Base-by-base conservation (phyloP, 2,113 vertebrate species). In the Salvelinus alpinus region DNA sequence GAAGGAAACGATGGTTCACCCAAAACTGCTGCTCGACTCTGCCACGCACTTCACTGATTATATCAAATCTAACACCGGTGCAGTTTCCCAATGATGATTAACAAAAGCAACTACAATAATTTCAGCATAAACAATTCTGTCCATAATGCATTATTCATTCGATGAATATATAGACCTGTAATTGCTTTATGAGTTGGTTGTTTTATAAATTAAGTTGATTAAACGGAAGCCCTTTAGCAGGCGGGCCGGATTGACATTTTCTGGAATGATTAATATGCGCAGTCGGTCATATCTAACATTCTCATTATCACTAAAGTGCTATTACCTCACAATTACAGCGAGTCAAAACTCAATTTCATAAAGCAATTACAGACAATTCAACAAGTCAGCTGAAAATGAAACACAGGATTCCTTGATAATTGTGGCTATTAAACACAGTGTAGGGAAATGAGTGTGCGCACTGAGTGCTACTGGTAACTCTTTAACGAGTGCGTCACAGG, bases 161-260 rank as follows among this genome's bases (percentile, higher is more conserved):
- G 64, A 82, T 84, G 66, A 80, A 87, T 77, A 64, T 80, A 78
- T 78, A 84, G 64, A 81, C 83, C 60, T 82, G 72, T 59, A 62
- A 69, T 82, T 77, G 78, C 78, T 78, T 70, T 86, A 82, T 72
- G 51, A 85, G 79, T 59, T 27, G 76, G 74, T 85, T 87, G 78
- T 85, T 90, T 85, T 81, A 81, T 89, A 75, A 79, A 88, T 87
- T 79, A 78, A 76, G 71, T 76, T 86, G 87, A 88, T 88, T 80
- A 88, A 88, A 85, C 76, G 71, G 57, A 69, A 54, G 68, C 64
- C 31, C 76, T 76, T 78, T 67, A 82, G 73, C 74, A 57, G 44
- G 25, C 24, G 71, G 75, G 79, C 75, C 73, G 68, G 73, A 86
- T 81, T 85, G 60, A 69, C 81, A 81, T 22, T 80, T 59, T 73